phyloP scores from a whole-genome alignment of 2,113 vertebrate species.

The Rhinoderma darwinii region DNA sequence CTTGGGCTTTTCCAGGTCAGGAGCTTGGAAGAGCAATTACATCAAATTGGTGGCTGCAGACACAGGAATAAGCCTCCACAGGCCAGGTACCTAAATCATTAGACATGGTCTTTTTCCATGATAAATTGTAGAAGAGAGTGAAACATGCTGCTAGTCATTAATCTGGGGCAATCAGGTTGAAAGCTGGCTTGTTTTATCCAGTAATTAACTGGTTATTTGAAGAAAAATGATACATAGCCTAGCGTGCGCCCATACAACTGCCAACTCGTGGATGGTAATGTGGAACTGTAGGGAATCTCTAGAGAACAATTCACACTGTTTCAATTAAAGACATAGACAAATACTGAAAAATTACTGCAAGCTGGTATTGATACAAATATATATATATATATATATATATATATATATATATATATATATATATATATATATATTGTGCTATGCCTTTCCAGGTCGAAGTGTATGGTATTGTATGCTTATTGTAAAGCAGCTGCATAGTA shows the following conservation, averaged over 20 bases:
- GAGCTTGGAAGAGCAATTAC: constrained; percentile 88
- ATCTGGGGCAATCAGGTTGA: constrained; percentile 91
- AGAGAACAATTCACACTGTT: constrained; percentile 70
- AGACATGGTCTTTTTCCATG: constrained; percentile 88
- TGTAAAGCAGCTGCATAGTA: not conserved
- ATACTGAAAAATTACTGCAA: constrained; percentile 75
- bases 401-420: constrained; percentile 69
- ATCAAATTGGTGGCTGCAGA: constrained; percentile 76
- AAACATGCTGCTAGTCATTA: constrained; percentile 89
- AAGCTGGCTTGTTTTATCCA: constrained; percentile 83
- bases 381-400: constrained; percentile 55
- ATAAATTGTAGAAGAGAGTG: constrained; percentile 88
- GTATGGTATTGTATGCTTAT: not conserved
- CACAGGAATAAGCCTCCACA: constrained; percentile 74
- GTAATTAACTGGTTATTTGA: constrained; percentile 93
- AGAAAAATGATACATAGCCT: constrained; percentile 81
- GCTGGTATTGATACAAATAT: constrained; percentile 73
- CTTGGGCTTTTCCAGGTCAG: constrained; percentile 85
- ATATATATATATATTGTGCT: constrained; percentile 44
- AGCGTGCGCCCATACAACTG: constrained; percentile 75
- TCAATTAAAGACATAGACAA: constrained; percentile 74
- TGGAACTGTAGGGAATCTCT: constrained; percentile 70
- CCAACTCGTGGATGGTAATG: constrained; percentile 73
- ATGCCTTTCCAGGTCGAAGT: not conserved
- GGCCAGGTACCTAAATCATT: constrained; percentile 88